A percentile compares a stretch with the other conserved stretches of the same genome.
phyloP scores from a whole-genome alignment of 2,113 vertebrate genomes.

The Leptocoma aspasia region DNA sequence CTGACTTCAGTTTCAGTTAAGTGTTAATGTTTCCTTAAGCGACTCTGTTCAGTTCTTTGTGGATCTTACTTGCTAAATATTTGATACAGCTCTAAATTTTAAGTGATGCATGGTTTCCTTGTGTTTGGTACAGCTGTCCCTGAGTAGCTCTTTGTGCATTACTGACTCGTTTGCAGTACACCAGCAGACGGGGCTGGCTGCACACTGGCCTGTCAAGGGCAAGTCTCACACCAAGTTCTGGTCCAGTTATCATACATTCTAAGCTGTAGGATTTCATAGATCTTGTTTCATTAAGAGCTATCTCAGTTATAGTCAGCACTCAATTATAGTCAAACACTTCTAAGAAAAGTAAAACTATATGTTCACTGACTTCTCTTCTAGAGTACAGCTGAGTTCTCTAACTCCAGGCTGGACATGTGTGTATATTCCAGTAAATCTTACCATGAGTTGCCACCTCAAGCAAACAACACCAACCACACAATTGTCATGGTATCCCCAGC shows the following conservation, averaged over 20 bases:
- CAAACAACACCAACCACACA: not conserved
- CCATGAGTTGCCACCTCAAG: not conserved
- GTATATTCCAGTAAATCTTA: not conserved
- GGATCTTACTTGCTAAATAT: constrained; percentile 2
- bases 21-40: not conserved
- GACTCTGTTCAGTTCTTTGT: not conserved
- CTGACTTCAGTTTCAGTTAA: not conserved
- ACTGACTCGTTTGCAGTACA: not conserved
- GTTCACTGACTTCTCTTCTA: not conserved
- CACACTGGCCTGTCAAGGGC: not conserved
- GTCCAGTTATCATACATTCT: not conserved
- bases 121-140: not conserved
- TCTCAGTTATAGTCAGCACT: not conserved
- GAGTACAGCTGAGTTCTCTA: not conserved
- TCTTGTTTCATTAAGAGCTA: not conserved
- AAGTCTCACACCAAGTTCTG: not conserved
- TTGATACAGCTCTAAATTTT: not conserved
- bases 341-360: not conserved
- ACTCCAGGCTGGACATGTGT: not conserved
- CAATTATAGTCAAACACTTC: not conserved
- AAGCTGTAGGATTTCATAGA: not conserved
- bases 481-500: not conserved
- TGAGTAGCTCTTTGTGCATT: not conserved
- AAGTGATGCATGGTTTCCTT: not conserved
- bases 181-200: not conserved